Conservation (phyloP, 2,797 vertebrate genomes). For the Phyllotis vaccarum region DNA sequence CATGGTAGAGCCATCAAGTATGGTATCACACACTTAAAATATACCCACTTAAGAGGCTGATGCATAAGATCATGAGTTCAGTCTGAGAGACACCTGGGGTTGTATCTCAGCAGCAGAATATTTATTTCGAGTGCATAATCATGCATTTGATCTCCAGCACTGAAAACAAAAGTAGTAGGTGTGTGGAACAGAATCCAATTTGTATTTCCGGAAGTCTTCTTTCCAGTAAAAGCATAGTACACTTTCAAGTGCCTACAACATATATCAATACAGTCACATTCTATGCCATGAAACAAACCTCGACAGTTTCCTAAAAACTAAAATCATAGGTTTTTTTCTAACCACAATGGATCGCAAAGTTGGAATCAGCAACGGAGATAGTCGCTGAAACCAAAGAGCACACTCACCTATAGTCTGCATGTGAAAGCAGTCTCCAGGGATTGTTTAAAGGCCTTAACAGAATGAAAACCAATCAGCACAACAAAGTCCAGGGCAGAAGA, state of each 20-base stretch:
- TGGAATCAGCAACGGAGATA: neutral
- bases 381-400: neutral
- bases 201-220: neutral
- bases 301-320: neutral
- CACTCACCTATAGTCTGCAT: neutral
- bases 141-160: neutral
- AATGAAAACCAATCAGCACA: neutral
- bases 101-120: neutral
- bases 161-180: neutral
- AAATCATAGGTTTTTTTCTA: neutral
- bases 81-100: neutral
- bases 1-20: neutral
- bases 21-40: no score
- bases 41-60: no score
- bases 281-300: neutral
- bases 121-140: neutral
- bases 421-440: neutral
- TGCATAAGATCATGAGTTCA: neutral
- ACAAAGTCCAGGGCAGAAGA: neutral
- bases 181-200: neutral
- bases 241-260: neutral
- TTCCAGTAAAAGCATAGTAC: neutral
- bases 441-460: neutral
- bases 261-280: neutral
- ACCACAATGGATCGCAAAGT: constrained; percentile 4